Percentiles rank a stretch among this genome's conserved stretches.
Conservation (phyloP, 2,888 invertebrate species). For the Formica aserva region DNA sequence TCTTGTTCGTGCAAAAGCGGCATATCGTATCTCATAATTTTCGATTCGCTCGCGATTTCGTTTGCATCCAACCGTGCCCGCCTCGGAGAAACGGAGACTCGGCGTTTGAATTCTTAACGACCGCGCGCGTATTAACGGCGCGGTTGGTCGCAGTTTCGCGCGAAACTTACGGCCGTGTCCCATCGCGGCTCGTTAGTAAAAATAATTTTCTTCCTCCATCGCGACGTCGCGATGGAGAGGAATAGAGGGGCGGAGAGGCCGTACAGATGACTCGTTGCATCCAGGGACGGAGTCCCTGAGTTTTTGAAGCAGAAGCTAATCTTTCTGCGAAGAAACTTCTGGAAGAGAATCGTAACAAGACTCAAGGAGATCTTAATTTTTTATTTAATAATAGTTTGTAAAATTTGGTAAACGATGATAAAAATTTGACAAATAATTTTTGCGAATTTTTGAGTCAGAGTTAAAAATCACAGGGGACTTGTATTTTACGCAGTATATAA, state of each 20-base stretch:
- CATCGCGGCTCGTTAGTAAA: conserved; percentile 76
- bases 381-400: not conserved
- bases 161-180: conserved; percentile 70
- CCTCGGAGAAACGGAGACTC: conserved; percentile 2
- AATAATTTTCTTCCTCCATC: conserved; percentile 66
- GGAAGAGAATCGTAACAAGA: not conserved
- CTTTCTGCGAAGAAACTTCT: not conserved
- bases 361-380: not conserved
- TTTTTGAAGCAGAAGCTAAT: not conserved
- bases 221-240: conserved; percentile 30
- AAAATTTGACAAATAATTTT: not conserved
- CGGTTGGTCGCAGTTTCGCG: conserved; percentile 70
- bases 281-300: conserved; percentile 25
- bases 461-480: not conserved
- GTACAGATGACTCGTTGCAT: conserved; percentile 38
- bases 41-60: conserved; percentile 61
- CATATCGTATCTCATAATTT: conserved; percentile 62
- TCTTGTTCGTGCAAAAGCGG: conserved; percentile 51
- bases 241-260: conserved; percentile 3
- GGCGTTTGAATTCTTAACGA: conserved; percentile 72
- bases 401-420: not conserved
- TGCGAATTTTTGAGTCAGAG: not conserved
- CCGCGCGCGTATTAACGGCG: conserved; percentile 70
- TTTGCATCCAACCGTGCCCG: conserved; percentile 6
- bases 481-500: not conserved